Evolutionary conservation across 2,113 vertebrate species (phyloP), one percentile per base, ranked within the genome.

Genomic region (Phrynocephalus versicolor): DNA sequence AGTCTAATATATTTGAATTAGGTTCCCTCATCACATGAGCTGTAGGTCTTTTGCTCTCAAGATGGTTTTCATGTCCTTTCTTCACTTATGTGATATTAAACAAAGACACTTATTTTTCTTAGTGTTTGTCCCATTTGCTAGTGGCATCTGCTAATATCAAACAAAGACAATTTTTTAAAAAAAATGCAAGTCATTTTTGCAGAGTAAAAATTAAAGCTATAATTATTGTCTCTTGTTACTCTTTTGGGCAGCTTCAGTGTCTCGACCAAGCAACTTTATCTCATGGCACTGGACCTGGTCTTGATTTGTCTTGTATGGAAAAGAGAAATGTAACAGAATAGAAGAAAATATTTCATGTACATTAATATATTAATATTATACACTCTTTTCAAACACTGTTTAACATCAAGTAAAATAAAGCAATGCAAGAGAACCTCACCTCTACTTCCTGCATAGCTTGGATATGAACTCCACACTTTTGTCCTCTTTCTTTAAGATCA

Each of bases 401-500:
- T 76, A 25, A n/a, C 9, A 7, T 35, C 57, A 67, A 58, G 45
- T 7, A 2, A 0, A 18, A 0, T 23, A 27, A 72, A 85, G 85
- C 18, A 77, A 0, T 62, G 71, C 35, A 75, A 33, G 73, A 12
- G 15, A 37, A n/a, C 7, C 89, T 87, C 89, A 98, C 99, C 97
- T 99, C 98, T 27, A 99, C 93, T 80, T 98, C 97, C 87, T 96
- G 95, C 91, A 99, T 94, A 90, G 97, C 95, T 93, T 98, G 97
- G 81, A 99, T 91, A 41, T 96, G 92, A 81, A 99, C 97, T 1
- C 97, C 97, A 0, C 97, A 98, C 87, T 87, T 90, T 73, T 91
- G 91, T 30, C 97, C 97, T 37, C 95, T 94, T 85, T 98, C 97
- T 58, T 72, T 58, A 23, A 99, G 95, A 64, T 95, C 92, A 0